These are phyloP conservation scores for Acrocera orbiculus DNA, from an alignment of 2,888 invertebrate genomes.

Conservation along the genomic window DNA sequence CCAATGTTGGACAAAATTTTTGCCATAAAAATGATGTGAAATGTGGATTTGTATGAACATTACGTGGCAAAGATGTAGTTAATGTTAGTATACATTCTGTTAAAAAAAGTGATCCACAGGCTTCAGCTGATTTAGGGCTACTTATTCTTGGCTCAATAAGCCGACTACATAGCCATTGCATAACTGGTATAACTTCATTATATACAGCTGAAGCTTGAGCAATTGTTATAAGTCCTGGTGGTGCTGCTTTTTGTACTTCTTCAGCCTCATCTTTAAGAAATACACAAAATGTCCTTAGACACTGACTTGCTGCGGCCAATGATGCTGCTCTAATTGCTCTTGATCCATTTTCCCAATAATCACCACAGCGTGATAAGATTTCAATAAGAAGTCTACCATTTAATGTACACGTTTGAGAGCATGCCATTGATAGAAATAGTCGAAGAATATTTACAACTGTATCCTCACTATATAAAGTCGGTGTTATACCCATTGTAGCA, in stretches of 20 bases:
- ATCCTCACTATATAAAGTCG: conserved; percentile 56
- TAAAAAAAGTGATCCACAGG: conserved; percentile 46
- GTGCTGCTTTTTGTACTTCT: conserved; percentile 36
- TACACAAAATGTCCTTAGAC: conserved; percentile 66
- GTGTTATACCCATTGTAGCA: conserved; percentile 45
- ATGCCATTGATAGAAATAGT: conserved; percentile 71
- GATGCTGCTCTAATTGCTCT: conserved; percentile 73
- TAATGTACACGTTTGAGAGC: conserved; percentile 73
- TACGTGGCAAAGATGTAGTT: conserved; percentile 64
- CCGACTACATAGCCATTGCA: conserved; percentile 74
- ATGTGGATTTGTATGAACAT: conserved; percentile 67
- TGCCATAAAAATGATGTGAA: conserved; percentile 85
- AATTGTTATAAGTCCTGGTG: conserved; percentile 35
- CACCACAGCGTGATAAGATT: conserved; percentile 66
- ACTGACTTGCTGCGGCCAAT: conserved; percentile 78
- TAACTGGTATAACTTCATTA: conserved; percentile 77
- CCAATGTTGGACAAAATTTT: conserved; percentile 75
- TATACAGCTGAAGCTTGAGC: conserved; percentile 62
- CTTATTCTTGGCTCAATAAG: conserved; percentile 54
- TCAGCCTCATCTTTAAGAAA: conserved; percentile 45
- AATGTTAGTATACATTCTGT: conserved; percentile 74
- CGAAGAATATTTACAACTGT: conserved; percentile 56
- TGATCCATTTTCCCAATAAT: conserved; percentile 61
- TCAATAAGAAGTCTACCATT: conserved; percentile 79
- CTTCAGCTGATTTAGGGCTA: conserved; percentile 28